Conservation (phyloP, 2,797 vertebrate genomes). For the Propithecus deckenii region DNA sequence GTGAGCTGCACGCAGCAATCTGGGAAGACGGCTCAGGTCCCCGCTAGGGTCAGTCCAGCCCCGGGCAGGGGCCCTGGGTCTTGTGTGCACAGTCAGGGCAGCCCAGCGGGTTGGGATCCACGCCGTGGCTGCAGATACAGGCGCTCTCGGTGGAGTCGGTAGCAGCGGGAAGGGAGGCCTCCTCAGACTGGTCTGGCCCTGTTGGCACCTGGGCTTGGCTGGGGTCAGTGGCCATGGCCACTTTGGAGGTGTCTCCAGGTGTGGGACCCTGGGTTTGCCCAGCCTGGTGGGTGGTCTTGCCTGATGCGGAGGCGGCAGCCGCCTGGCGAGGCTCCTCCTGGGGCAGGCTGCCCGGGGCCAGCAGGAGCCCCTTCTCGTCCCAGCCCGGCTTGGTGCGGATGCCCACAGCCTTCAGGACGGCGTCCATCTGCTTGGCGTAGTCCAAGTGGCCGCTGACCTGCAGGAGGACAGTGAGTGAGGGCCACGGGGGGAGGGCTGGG, state of each 20-base stretch:
- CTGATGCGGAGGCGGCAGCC: accelerated
- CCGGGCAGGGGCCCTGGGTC: neutral
- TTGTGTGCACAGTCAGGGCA: conserved; percentile 19
- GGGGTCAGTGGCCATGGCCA: neutral
- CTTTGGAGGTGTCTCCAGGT: neutral
- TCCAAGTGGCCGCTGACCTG: conserved; percentile 98
- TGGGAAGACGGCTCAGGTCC: neutral
- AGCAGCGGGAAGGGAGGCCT: neutral
- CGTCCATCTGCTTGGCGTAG: conserved; percentile 98
- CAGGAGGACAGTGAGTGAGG: neutral
- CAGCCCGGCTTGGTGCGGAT: conserved; percentile 86
- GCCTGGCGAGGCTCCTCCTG: neutral
- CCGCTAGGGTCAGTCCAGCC: conserved; percentile 31
- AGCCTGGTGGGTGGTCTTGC: neutral
- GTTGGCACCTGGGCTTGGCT: neutral
- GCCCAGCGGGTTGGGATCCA: neutral
- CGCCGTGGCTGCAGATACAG: neutral
- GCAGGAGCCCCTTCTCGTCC: conserved; percentile 62
- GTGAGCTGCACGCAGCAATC: neutral
- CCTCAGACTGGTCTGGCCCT: neutral
- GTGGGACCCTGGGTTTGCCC: conserved; percentile 56
- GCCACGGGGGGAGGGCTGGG: accelerated
- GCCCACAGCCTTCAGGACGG: conserved; percentile 93
- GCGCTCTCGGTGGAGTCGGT: accelerated
- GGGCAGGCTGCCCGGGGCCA: conserved; percentile 45